phyloP scores from a whole-genome alignment of 2,113 vertebrate genomes.

The Scomber japonicus region DNA sequence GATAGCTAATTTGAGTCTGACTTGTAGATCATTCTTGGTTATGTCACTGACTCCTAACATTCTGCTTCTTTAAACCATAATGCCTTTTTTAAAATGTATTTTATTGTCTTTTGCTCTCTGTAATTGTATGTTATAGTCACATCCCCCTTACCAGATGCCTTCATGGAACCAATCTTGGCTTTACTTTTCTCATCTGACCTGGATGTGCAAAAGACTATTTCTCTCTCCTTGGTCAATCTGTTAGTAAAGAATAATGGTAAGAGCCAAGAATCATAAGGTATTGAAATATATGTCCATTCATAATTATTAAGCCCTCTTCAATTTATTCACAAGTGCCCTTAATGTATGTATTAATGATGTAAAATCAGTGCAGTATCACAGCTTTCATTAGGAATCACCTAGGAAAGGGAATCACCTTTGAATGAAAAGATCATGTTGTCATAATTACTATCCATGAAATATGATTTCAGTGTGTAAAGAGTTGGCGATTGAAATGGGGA shows the following conservation, averaged over 20 bases:
- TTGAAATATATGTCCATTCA: neutral
- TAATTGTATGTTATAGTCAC: conserved; percentile 73
- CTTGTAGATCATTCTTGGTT: neutral
- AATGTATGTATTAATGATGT: neutral
- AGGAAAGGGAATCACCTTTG: too few relatives aligned
- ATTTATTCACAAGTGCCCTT: too few relatives aligned
- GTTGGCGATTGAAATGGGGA: conserved; percentile 85
- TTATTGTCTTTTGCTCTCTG: neutral
- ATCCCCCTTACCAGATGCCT: conserved; percentile 76
- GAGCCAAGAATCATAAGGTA: conserved; percentile 59
- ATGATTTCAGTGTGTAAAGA: conserved; percentile 80
- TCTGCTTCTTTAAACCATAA: too few relatives aligned
- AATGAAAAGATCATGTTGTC: neutral
- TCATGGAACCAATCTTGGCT: conserved; percentile 81
- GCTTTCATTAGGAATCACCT: neutral
- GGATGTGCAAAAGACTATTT: conserved; percentile 86
- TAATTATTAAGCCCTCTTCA: neutral
- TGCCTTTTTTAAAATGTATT: neutral
- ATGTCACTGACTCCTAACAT: neutral
- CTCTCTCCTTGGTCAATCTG: conserved; percentile 85
- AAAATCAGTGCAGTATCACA: neutral
- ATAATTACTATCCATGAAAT: neutral
- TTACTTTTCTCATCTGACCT: conserved; percentile 84
- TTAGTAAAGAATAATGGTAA: conserved; percentile 86
- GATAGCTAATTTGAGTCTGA: neutral